Conservation (phyloP, 2,797 vertebrate genomes). For the Balearica regulorum region DNA sequence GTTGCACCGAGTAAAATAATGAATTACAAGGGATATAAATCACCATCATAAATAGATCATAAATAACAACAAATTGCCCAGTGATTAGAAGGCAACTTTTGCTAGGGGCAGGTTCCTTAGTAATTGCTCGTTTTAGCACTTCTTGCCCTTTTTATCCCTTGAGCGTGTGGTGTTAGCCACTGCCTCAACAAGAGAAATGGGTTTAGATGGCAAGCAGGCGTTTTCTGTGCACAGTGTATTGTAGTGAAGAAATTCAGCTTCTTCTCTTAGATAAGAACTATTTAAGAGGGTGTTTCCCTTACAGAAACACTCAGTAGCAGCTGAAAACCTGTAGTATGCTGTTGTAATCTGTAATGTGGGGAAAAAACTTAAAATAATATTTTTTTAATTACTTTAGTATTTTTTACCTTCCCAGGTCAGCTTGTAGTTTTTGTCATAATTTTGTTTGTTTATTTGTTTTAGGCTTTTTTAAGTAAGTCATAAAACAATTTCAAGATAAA, state of each 20-base stretch:
- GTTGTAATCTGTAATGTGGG: background rate
- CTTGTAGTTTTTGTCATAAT: background rate
- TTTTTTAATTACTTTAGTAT: background rate
- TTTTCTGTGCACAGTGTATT: background rate
- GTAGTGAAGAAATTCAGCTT: background rate
- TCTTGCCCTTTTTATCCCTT: background rate
- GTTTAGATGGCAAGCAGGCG: background rate
- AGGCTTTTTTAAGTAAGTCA: background rate
- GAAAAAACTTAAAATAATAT: background rate
- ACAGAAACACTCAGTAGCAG: background rate
- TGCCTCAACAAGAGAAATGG: background rate
- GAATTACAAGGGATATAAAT: slow-evolving; percentile 50
- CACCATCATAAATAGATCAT: slow-evolving; percentile 23
- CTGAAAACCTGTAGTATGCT: background rate
- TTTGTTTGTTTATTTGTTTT: background rate
- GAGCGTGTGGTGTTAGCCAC: background rate
- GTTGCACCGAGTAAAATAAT: background rate
- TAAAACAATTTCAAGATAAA: background rate
- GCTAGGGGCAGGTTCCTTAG: slow-evolving; percentile 8
- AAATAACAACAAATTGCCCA: slow-evolving; percentile 43
- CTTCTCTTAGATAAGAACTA: background rate
- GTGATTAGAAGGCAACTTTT: slow-evolving; percentile 40
- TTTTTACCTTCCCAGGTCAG: background rate
- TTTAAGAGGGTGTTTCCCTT: background rate
- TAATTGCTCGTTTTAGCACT: slow-evolving; percentile 41